Percentiles rank a stretch among this genome's conserved stretches.
Conservation (phyloP, 2,888 invertebrate genomes). For the Lissonota sp. region DNA sequence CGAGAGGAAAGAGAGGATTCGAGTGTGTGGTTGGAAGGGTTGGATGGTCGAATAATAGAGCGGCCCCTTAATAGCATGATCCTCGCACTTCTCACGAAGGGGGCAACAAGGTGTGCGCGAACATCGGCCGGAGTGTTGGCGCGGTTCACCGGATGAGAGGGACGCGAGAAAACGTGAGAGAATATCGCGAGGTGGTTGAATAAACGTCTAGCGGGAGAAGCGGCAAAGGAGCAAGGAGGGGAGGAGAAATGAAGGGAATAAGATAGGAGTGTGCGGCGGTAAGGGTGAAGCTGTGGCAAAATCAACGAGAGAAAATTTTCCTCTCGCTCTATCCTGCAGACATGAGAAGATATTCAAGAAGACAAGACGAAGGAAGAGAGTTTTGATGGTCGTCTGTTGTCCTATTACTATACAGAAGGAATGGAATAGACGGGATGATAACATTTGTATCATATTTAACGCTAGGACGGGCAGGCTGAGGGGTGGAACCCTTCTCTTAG, state of each 20-base stretch:
- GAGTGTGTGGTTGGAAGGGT: conserved; percentile 69
- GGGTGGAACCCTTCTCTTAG: conserved; percentile 71
- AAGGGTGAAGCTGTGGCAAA: conserved; percentile 27
- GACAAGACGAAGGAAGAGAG: conserved; percentile 27
- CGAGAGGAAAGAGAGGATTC: conserved; percentile 70
- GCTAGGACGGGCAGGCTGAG: conserved; percentile 80
- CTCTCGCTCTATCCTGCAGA: too few species aligned
- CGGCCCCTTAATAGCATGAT: conserved; percentile 80
- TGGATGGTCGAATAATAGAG: conserved; percentile 80
- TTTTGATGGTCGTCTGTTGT: conserved; percentile 63
- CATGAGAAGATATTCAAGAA: conserved; percentile 34
- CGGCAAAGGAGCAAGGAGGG: conserved; percentile 54
- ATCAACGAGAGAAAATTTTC: conserved; percentile 32
- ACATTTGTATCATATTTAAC: conserved; percentile 82
- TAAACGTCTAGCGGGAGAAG: conserved; percentile 67
- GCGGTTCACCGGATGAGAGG: conserved; percentile 72
- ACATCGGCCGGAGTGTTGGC: conserved; percentile 60
- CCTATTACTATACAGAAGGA: conserved; percentile 64
- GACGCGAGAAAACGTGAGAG: conserved; percentile 54
- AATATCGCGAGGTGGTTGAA: conserved; percentile 57
- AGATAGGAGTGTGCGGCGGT: conserved; percentile 18
- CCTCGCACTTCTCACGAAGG: conserved; percentile 65
- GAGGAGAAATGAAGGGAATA: conserved; percentile 31
- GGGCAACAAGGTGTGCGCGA: conserved; percentile 39
- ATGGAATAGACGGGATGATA: conserved; percentile 81